Conservation (phyloP, 2,888 invertebrate genomes). For the Spialia ferax region DNA sequence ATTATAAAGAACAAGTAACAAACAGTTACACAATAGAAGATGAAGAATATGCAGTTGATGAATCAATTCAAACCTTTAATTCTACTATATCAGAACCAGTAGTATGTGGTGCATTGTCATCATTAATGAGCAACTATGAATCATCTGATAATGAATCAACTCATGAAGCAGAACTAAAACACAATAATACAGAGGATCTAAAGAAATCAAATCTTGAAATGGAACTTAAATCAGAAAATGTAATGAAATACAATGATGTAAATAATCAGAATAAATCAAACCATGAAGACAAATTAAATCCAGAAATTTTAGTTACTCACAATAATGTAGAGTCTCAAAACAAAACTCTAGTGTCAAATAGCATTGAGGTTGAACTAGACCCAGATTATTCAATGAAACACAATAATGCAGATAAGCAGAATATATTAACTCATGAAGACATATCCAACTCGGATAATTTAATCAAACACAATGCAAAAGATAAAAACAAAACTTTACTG, state of each 20-base stretch:
- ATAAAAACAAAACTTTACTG: slow-evolving; percentile 3
- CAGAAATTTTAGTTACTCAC: slow-evolving; percentile 45
- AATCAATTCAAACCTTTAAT: slow-evolving; percentile 31
- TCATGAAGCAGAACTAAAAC: slow-evolving; percentile 28
- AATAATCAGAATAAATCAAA: background rate
- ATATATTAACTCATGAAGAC: background rate
- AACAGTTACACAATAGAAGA: slow-evolving; percentile 68
- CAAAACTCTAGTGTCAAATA: slow-evolving; percentile 15
- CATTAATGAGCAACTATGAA: slow-evolving; percentile 86
- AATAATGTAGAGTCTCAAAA: background rate
- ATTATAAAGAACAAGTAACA: slow-evolving; percentile 52
- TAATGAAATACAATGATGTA: slow-evolving; percentile 41
- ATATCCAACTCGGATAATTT: slow-evolving; percentile 42
- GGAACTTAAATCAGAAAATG: slow-evolving; percentile 35
- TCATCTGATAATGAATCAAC: slow-evolving; percentile 79
- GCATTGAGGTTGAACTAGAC: slow-evolving; percentile 21
- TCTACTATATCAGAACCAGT: slow-evolving; percentile 50
- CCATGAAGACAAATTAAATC: slow-evolving; percentile 5
- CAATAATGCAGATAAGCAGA: background rate
- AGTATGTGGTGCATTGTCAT: slow-evolving; percentile 85
- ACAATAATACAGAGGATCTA: background rate
- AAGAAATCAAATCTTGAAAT: background rate
- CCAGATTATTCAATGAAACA: slow-evolving; percentile 45
- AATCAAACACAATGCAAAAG: slow-evolving; percentile 34
- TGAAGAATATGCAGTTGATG: slow-evolving; percentile 56